Evolutionary conservation across 2,888 invertebrate species (phyloP), one percentile per base, ranked within the genome.

Genomic region (Norana najaformis): DNA sequence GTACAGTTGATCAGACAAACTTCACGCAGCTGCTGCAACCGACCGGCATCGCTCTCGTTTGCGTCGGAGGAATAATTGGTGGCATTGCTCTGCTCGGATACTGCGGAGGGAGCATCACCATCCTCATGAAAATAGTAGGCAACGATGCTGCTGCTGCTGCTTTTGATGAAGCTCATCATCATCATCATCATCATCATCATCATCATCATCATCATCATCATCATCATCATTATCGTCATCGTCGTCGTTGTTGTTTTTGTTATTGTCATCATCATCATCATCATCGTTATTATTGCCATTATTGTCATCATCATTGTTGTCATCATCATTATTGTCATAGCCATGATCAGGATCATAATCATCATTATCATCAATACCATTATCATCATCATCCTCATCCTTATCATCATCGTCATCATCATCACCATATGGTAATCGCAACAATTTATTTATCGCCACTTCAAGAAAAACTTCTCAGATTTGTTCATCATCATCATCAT

Each of bases 51-150:
- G 88, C 83, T 18, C 82, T 90, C 36, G 41, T 90, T 35, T 34
- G 88, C 69, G 41, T 90, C 23, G 90, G 88, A 20, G 88, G 90
- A 38, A 82, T 53, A 82, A 30, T 90, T 16, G 36, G 36, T 39
- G 88, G 69, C 20, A 82, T 90, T 20, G 53, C 88, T 36, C 53
- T 90, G 37, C 30, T 90, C 20, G 90, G 88, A 37, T 88, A 88
- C 69, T 47, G 88, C 36, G 88, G 88, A 23, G 35, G 38, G 5
- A 82, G n/a, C 36, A 30, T 90, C 13, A 69, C 69, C 82, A 53
- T 88, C 20, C 36, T 36, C 13, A 1, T 85, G 6, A 85, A 85
- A 18, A 85, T 36, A 36, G 85, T 85, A 37, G 37, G 85, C 37
- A 69, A 69, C 8, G 23, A 47, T 47, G 20, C 37, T 1, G 20